Evolutionary conservation across 2,888 invertebrate species (phyloP), one percentile per base, ranked within the genome.

Genomic region (Terebella lapidaria): DNA sequence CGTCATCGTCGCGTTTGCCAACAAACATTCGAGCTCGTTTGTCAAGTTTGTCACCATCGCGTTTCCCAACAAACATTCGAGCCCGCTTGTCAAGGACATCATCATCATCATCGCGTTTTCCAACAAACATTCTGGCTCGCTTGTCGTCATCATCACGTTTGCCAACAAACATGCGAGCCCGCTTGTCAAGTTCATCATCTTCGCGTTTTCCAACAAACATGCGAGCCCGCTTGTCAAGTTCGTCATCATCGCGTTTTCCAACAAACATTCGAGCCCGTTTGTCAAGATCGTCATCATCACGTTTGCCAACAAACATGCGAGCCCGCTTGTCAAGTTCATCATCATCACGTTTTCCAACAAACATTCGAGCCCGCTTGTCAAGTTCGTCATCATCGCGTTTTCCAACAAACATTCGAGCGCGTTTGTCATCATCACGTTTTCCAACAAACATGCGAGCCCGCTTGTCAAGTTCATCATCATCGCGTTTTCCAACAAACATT

Each of bases 131-230:
- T 15, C 56, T 46, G 15, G 52, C 54, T 3, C 62, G 25, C 29
- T 59, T 60, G 4, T 57, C 60, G 18, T 62, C 58, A 27, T 60
- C 28, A 10, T 60, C 57, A 5, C 61, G 54, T 26, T 61, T 61
- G 22, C 61, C 63, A 5, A 63, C 56, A 56, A 63, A 63, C 51
- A 56, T 53, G 3, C 56, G 53, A 29, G 51, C 58, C 1, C 62
- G 29, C 35, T 55, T 30, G 45, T 53, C 47, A 27, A 26, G 20
- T 55, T 28, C 59, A n/a, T n/a, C n/a, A 45, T 54, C 54, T 2
- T 27, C 54, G 27, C 62, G 20, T 49, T 57, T 64, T 4, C 62
- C 64, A 58, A 62, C 59, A 56, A 62, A 64, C 54, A 57, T 51
- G 2, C 52, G 42, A 26, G 54, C 20, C 18, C 56, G 18, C 47